Evolutionary conservation across 2,113 vertebrate species (phyloP).

Genomic region (Dicentrarchus labrax): DNA sequence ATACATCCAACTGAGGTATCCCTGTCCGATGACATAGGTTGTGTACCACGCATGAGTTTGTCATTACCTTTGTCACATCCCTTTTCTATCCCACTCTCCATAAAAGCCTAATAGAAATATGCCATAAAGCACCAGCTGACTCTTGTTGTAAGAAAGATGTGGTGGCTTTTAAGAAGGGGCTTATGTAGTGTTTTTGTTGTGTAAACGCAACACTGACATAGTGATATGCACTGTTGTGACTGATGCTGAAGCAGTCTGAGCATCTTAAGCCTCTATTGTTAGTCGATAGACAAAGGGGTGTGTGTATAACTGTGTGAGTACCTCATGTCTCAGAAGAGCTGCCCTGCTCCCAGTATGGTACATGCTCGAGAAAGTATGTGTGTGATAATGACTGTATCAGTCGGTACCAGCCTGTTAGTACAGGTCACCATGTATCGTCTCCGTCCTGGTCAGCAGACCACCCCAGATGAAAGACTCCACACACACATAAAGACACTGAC

Average conservation of each 20-base stretch:
- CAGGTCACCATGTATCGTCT: constrained; percentile 47
- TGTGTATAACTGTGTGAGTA: constrained; percentile 47
- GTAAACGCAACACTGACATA: constrained; percentile 44
- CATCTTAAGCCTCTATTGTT: constrained; percentile 69
- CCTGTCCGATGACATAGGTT: too few relatives aligned
- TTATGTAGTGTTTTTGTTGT: constrained; percentile 26
- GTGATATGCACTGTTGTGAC: constrained; percentile 64
- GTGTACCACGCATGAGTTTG: too few relatives aligned
- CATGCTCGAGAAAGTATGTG: constrained; percentile 19
- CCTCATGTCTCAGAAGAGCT: constrained; percentile 60
- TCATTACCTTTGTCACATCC: too few relatives aligned
- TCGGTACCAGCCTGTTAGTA: constrained; percentile 64
- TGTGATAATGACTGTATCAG: constrained; percentile 53
- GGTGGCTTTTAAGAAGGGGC: not conserved
- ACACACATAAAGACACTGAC: constrained; percentile 42
- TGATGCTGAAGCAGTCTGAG: constrained; percentile 52
- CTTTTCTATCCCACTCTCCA: not conserved
- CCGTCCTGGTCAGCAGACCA: constrained; percentile 53
- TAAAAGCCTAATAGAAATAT: not conserved
- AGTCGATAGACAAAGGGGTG: constrained; percentile 65
- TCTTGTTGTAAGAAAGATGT: constrained; percentile 12
- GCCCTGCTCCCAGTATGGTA: constrained; percentile 25
- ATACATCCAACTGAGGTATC: not conserved
- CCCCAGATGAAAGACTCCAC: constrained; percentile 49
- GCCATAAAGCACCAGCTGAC: constrained; percentile 13